Base-by-base conservation (phyloP, 2,113 vertebrate genomes). In the Callocephalon fimbriatum region DNA sequence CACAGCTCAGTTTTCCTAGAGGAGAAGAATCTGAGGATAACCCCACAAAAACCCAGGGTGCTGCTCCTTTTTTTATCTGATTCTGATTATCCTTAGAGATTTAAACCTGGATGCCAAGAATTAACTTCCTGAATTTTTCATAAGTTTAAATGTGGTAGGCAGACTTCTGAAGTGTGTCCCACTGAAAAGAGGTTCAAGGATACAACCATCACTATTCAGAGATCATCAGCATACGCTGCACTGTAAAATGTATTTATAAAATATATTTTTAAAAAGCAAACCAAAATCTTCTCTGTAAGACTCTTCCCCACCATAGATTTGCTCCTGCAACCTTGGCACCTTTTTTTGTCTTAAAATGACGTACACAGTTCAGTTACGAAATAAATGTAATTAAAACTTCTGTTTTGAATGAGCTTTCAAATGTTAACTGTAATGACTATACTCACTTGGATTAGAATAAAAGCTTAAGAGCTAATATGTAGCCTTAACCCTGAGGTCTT, bases 401-500 rank as follows among this genome's bases (percentile, higher is more conserved):
- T 76, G 32, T 80, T 95, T 94, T 84, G 83, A 75, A 80, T 77
- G 38, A 91, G 68, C 50, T 91, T 93, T 94, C 83, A 74, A 20
- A 62, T 80, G 38, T 67, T 86, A 77, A 47, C 74, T 18, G 20
- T 61, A 77, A 67, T 94, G 53, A 83, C 77, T 81, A 44, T 93
- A 88, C 83, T 93, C 88, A 37, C 15, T 71, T 85, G 72, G 72
- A 77, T 78, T 95, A 78, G 37, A 95, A 74, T 93, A 70, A 81
- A 92, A 35, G 66, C 53, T 86, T 87, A 61, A 76, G 47, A 94
- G 67, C 54, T 94, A 78, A 70, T 91, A 80, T 88, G 79, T 90
- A 82, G 62, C 88, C 86, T 47, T 93, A 87, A 90, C 58, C 62
- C 56, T 5, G 22, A 95, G 96, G 87, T 93, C 74, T 90, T 95